A percentile compares a stretch with the other conserved stretches of the same genome.
These are phyloP conservation scores for Callospermophilus lateralis DNA, from an alignment of 2,113 vertebrate species.

Conservation along the genomic window DNA sequence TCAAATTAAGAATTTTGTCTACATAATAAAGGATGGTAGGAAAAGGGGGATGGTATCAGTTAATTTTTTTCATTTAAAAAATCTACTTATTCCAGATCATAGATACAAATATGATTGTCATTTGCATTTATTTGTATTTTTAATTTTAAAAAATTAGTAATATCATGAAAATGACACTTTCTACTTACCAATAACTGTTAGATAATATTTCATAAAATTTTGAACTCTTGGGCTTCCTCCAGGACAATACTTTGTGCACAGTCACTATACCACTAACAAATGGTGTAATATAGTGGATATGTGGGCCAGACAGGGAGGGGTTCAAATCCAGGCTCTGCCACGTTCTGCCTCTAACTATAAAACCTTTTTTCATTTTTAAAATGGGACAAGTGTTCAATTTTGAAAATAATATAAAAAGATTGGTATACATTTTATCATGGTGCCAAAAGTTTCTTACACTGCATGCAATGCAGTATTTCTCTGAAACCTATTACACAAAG, in stretches of 20 bases:
- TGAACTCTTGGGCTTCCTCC: background rate
- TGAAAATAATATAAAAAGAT: background rate
- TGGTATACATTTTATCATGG: background rate
- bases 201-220: background rate
- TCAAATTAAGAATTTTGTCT: background rate
- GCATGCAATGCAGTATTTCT: background rate
- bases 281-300: background rate
- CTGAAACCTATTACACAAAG: background rate
- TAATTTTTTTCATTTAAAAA: background rate
- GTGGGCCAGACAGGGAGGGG: background rate
- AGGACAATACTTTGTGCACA: background rate
- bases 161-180: background rate
- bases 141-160: background rate
- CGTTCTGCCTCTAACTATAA: background rate
- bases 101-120: background rate
- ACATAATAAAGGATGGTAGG: background rate
- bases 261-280: background rate
- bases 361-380: constrained; percentile 5
- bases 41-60: background rate
- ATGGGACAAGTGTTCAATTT: background rate
- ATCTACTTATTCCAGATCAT: background rate
- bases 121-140: background rate
- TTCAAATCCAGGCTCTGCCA: background rate
- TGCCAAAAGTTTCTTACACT: background rate
- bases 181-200: background rate